Evolutionary conservation across 2,797 vertebrate species (phyloP), one percentile per base, ranked within the genome.

Genomic region (Nyctibius grandis): DNA sequence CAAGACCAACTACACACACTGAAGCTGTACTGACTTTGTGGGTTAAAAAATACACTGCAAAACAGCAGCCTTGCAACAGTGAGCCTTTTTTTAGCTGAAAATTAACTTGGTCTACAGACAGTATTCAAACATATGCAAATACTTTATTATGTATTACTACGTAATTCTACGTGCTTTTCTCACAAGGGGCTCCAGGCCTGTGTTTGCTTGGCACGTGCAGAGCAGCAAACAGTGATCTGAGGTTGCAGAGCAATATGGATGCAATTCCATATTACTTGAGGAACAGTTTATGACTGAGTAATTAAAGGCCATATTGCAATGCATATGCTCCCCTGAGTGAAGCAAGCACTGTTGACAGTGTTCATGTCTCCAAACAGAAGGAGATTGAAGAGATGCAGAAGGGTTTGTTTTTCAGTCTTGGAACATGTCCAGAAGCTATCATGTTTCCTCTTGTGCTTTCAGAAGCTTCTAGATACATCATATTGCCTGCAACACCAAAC

Each of bases 291-390:
- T 0, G 1, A 56, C 79, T 81, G 76, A 84, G 65, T 94, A 95
- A 91, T 96, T 96, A 90, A 94, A 91, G 69, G 76, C 89, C 94
- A 95, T 96, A 96, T 96, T 97, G 93, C 1, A 0, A 79, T 88
- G 40, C 96, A 96, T 96, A 92, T 93, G 95, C 50, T 96, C 79
- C 67, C 73, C 57, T 45, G 78, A 84, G 88, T 38, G 72, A 91
- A 93, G 69, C 87, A 69, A 93, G 91, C 5, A 13, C 42, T 94
- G 83, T 91, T 94, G 85, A 88, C 91, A 94, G 63, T 68, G 51
- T 45, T 95, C 75, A n/a, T 45, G 44, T 91, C 95, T 90, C 78
- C 76, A 91, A 95, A 91, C 92, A 96, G 85, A 96, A 92, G 73
- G 85, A 93, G 79, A 90, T 4, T 92, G 78, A 96, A 38, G 69